Conservation (phyloP, 2,113 vertebrate species). For the Gymnobelideus leadbeateri region DNA sequence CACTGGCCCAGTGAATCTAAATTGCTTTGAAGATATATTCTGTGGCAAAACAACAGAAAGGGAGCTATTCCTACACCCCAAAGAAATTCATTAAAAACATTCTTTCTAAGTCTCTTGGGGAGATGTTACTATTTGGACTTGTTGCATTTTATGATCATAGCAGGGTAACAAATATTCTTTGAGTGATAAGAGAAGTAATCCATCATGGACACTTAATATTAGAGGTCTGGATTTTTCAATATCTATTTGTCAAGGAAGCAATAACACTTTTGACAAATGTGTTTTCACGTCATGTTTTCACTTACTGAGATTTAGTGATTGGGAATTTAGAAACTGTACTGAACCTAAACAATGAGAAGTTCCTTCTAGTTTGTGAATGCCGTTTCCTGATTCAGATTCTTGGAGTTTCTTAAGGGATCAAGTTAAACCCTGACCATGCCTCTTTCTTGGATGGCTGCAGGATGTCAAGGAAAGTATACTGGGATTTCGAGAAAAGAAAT, state of each 20-base stretch:
- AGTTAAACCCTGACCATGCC: not conserved
- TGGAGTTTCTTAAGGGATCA: not conserved
- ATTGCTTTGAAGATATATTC: not conserved
- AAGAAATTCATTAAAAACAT: not conserved
- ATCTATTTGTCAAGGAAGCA: constrained; percentile 17
- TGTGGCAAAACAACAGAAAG: not conserved
- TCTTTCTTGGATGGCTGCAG: not conserved
- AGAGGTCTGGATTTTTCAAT: not conserved
- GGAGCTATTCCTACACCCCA: not conserved
- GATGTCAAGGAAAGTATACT: not conserved
- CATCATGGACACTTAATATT: not conserved
- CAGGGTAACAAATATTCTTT: not conserved
- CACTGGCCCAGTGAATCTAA: not conserved
- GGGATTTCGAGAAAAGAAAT: not conserved
- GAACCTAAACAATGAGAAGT: too few species aligned
- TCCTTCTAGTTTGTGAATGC: not conserved
- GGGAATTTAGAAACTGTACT: not conserved
- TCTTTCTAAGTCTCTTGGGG: not conserved
- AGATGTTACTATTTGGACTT: rapidly evolving
- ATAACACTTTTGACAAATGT: not conserved
- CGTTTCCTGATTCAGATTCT: not conserved
- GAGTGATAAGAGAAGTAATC: not conserved
- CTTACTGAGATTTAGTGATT: not conserved
- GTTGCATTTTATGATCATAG: not conserved
- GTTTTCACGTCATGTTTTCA: not conserved